Conservation (phyloP, 1,140 invertebrate genomes). For the Tetramorium alpestre region DNA sequence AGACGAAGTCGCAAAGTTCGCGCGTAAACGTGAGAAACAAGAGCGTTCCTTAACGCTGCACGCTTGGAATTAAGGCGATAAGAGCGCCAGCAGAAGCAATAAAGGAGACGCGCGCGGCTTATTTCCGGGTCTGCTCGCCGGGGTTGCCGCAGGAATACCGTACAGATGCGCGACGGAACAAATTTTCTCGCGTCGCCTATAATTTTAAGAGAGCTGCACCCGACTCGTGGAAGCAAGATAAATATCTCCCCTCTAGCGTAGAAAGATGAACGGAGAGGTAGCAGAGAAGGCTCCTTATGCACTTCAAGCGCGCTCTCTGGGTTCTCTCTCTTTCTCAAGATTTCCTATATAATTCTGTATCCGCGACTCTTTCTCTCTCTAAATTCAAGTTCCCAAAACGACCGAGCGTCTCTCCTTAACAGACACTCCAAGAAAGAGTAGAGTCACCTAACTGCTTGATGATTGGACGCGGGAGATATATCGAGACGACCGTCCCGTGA, state of each 20-base stretch:
- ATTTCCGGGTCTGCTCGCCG: constrained; percentile 15
- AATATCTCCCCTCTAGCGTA: constrained; percentile 47
- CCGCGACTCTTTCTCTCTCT: neutral
- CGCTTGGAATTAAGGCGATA: constrained; percentile 59
- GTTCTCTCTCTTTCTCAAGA: neutral
- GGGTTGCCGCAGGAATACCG: constrained; percentile 23
- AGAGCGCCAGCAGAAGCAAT: constrained; percentile 50
- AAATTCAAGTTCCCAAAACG: constrained; percentile 51
- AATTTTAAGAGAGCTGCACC: constrained; percentile 54
- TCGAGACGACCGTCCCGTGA: constrained; percentile 1
- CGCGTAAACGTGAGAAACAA: constrained; percentile 43
- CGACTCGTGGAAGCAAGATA: constrained; percentile 63
- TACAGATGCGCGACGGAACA: constrained; percentile 48
- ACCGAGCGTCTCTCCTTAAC: constrained; percentile 13
- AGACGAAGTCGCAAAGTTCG: constrained; percentile 32
- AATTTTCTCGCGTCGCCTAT: constrained; percentile 66
- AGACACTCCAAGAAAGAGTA: constrained; percentile 25
- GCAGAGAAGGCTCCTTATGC: constrained; percentile 43
- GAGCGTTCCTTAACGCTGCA: constrained; percentile 8
- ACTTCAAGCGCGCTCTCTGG: neutral
- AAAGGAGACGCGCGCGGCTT: constrained; percentile 62
- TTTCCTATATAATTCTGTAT: constrained; percentile 32
- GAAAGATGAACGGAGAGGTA: neutral
- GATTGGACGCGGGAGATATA: constrained; percentile 36
- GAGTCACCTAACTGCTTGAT: constrained; percentile 48